A percentile compares a stretch with the other conserved stretches of the same genome.
Evolutionary conservation across 2,888 invertebrate genomes (phyloP).

Genomic region (Amphipyra berbera): DNA sequence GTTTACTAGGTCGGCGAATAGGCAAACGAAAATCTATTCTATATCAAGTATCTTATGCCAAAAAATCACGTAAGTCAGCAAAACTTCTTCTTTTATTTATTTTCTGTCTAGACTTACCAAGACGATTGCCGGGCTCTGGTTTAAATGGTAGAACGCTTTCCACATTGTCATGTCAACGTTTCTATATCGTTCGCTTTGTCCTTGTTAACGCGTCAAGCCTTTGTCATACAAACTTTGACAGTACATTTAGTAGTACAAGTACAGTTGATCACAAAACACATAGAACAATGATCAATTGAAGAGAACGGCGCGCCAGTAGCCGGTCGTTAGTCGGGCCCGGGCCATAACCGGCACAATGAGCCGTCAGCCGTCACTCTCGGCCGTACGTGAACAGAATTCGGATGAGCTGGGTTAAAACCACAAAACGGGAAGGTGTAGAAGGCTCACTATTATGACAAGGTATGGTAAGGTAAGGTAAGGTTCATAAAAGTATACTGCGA

Average conservation of each 20-base stretch:
- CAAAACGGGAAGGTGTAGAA: slow-evolving; percentile 17
- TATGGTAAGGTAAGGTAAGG: no score
- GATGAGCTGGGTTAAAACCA: slow-evolving; percentile 18
- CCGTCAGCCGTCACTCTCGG: slow-evolving; percentile 43
- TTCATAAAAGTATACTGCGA: no score
- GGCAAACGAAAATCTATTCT: neutral
- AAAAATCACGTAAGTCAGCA: no score
- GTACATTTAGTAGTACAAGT: slow-evolving; percentile 21
- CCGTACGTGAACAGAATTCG: slow-evolving; percentile 41
- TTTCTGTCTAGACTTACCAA: no score
- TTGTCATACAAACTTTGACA: slow-evolving; percentile 20
- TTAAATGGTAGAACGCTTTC: no score
- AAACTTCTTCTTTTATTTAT: no score
- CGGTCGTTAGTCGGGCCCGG: slow-evolving; percentile 42
- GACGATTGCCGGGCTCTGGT: no score
- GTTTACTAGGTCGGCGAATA: slow-evolving; percentile 4
- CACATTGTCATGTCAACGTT: no score
- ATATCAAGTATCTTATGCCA: neutral
- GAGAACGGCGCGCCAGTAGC: slow-evolving; percentile 30
- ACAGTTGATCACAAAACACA: slow-evolving; percentile 5
- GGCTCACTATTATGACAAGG: neutral
- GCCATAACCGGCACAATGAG: slow-evolving; percentile 50
- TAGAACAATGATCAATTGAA: slow-evolving; percentile 50
- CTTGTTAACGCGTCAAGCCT: neutral
- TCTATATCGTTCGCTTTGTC: no score